phyloP scores from a whole-genome alignment of 2,888 invertebrate species.

The Autographa gamma region DNA sequence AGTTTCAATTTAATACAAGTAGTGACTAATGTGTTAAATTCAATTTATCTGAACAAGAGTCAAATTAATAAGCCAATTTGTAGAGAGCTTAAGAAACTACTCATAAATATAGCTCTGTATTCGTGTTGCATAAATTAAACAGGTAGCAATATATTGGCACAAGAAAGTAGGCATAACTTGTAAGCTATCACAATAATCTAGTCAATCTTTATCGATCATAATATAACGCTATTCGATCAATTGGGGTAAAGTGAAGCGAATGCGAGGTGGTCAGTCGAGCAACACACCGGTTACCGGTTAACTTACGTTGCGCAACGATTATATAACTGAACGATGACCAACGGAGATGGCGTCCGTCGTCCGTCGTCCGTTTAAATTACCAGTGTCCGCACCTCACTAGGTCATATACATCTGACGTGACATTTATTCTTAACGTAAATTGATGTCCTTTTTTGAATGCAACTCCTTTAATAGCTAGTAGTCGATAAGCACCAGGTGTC shows the following conservation, averaged over 20 bases:
- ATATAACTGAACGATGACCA: slow-evolving; percentile 64
- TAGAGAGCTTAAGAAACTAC: background rate
- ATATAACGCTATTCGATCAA: slow-evolving; percentile 47
- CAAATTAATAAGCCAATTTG: slow-evolving; percentile 1
- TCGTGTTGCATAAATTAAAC: slow-evolving; percentile 26
- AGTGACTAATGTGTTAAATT: background rate
- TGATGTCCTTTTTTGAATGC: slow-evolving; percentile 46
- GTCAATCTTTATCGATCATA: slow-evolving; percentile 40
- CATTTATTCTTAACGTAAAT: slow-evolving; percentile 58
- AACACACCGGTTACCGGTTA: slow-evolving; percentile 65
- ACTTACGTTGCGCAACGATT: slow-evolving; percentile 78
- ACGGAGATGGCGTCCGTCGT: slow-evolving; percentile 54
- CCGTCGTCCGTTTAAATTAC: slow-evolving; percentile 73
- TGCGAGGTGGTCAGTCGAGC: slow-evolving; percentile 61
- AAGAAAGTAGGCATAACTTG: slow-evolving; percentile 36
- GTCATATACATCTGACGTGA: slow-evolving; percentile 69
- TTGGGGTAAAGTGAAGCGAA: slow-evolving; percentile 41
- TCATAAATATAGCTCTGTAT: slow-evolving; percentile 13
- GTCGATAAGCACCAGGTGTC: slow-evolving; percentile 39
- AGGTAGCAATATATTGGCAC: slow-evolving; percentile 17
- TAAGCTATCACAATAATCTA: slow-evolving; percentile 38
- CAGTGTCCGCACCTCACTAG: slow-evolving; percentile 69
- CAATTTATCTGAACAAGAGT: background rate
- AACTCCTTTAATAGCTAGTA: slow-evolving; percentile 34
- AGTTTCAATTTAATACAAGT: background rate